These are phyloP conservation scores for Simalia tracyae DNA, from an alignment of 2,797 vertebrate species.

Conservation along the genomic window DNA sequence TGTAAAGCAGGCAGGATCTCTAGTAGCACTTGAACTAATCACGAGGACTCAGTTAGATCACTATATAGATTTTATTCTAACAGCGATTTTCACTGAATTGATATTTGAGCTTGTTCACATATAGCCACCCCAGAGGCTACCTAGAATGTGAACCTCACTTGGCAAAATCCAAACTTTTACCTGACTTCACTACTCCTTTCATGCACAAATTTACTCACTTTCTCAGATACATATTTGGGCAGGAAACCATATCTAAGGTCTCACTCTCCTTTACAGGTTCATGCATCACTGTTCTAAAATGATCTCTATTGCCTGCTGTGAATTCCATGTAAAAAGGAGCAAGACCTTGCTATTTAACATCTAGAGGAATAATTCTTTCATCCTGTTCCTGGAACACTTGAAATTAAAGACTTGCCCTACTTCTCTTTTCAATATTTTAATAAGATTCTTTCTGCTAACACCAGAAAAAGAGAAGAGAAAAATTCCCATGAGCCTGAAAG, in stretches of 20 bases:
- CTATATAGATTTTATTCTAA: not conserved
- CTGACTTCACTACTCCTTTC: not conserved
- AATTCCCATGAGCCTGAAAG: not conserved
- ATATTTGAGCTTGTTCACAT: not conserved
- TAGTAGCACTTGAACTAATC: no score
- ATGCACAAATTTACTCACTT: not conserved
- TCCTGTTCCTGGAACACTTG: not conserved
- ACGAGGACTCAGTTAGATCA: not conserved
- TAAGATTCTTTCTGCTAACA: no score
- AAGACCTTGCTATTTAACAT: not conserved
- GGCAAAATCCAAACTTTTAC: not conserved
- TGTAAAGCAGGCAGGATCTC: not conserved
- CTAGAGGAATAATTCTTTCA: not conserved
- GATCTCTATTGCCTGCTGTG: not conserved
- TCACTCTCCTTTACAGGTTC: not conserved
- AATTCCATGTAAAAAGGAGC: not conserved
- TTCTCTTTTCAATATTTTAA: not conserved
- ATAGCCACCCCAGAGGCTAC: not conserved
- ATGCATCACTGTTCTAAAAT: not conserved
- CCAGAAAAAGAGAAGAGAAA: no score
- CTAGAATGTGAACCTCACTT: not conserved
- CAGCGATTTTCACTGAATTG: not conserved
- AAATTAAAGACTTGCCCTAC: not conserved
- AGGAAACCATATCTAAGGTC: not conserved
- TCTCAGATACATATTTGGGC: not conserved